A percentile compares a stretch with the other conserved stretches of the same genome.
These are phyloP conservation scores for Leptodactylus fallax DNA, from an alignment of 2,797 vertebrate species.

Conservation along the genomic window DNA sequence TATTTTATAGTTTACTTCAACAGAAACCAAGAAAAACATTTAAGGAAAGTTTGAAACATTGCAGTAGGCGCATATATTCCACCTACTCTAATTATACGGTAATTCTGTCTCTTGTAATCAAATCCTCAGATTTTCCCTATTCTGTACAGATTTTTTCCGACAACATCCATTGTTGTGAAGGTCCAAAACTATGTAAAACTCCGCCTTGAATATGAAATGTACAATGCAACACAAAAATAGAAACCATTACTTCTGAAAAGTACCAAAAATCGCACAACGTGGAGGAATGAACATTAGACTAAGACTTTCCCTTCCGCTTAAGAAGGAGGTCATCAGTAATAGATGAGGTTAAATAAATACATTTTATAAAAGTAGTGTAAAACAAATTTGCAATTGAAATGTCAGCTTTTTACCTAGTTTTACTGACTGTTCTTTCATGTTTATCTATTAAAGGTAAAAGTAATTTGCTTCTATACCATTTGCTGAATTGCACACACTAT, in stretches of 20 bases:
- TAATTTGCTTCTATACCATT: slow-evolving; percentile 55
- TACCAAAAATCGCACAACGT: not conserved
- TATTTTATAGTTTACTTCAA: not conserved
- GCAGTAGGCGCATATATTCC: not conserved
- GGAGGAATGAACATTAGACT: slow-evolving; percentile 5
- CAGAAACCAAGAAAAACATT: not conserved
- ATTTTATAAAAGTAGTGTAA: slow-evolving; percentile 52
- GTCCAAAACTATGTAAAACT: not conserved
- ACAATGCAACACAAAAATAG: not conserved
- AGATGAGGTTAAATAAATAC: slow-evolving; percentile 54
- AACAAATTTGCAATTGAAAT: slow-evolving; percentile 54
- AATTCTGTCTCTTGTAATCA: slow-evolving; percentile 42
- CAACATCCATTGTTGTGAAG: slow-evolving; percentile 13
- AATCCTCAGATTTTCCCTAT: slow-evolving; percentile 23
- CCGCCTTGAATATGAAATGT: not conserved
- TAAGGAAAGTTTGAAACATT: not conserved
- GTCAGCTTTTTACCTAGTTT: slow-evolving; percentile 49
- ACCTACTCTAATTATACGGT: slow-evolving; percentile 48
- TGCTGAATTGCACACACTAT: slow-evolving; percentile 62
- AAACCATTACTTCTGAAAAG: not conserved
- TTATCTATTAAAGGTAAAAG: slow-evolving; percentile 57
- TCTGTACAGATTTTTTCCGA: not conserved
- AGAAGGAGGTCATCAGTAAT: slow-evolving; percentile 42
- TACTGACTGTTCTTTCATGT: slow-evolving; percentile 48
- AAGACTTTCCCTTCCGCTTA: not conserved